Base-by-base conservation (phyloP, 2,888 invertebrate species). In the Lasioglossum lativentre region DNA sequence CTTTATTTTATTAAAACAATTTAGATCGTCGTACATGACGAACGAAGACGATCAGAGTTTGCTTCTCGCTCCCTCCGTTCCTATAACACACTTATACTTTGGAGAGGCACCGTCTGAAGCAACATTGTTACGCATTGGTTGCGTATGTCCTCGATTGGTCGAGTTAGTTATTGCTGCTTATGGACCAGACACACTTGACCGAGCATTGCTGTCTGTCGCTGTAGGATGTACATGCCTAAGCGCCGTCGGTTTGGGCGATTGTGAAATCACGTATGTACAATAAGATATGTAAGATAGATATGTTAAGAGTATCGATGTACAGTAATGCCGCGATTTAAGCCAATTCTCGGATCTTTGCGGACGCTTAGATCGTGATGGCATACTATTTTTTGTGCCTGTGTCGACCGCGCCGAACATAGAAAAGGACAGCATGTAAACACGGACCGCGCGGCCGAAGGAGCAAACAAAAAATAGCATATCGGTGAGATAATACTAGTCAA, bases 21-120 rank as follows among this genome's bases (percentile, higher is more conserved):
- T 16, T 82, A 94, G 94, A 88, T 90, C 92, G 27, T 92, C 93
- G 30, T 94, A 95, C 83, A 88, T 94, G 85, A 92, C 93, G 12
- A 93, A 93, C 63, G 93, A 93, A 75, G 91, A 92, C 27, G 94
- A 93, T 75, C 93, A 92, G 71, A 91, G 93, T 5, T 82, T 83
- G 5, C 86, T 95, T 0, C 89, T 95, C 59, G 90, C 90, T 12
- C 86, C 93, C 4, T 89, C 93, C 80, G 88, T 94, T 16, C 95
- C 95, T 16, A 89, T 95, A 40, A 95, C 95, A 30, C 95, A 95
- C 82, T 89, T 95, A 6, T 95, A 94, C 78, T 92, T 95, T 66
- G 94, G 94, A 16, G 94, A 94, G 75, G 90, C 92, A 52, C 93
- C 93, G 14, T 93, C 95, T 5, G 89, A 92, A 74, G 81, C 90